A percentile compares a stretch with the other conserved stretches of the same genome.
Conservation (phyloP, 1,140 invertebrate species). For the Platorchestia sp. region DNA sequence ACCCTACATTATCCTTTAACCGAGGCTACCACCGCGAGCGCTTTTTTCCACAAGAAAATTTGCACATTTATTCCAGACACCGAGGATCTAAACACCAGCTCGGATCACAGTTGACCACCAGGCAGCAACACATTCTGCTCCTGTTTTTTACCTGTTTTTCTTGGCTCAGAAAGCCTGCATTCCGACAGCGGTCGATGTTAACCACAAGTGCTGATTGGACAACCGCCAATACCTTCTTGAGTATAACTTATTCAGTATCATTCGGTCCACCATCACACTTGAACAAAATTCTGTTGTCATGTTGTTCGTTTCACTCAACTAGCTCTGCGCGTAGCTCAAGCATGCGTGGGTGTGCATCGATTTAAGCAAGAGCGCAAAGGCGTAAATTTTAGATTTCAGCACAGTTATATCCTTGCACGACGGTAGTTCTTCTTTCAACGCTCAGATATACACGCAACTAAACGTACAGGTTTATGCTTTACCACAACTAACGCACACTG, state of each 20-base stretch:
- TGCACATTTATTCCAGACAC: not conserved
- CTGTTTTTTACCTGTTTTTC: not conserved
- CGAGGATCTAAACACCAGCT: not conserved
- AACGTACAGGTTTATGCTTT: not conserved
- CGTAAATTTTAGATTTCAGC: not conserved
- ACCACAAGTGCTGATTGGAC: not conserved
- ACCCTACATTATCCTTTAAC: not conserved
- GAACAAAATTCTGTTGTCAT: not conserved
- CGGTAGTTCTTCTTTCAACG: not conserved
- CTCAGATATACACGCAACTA: not conserved
- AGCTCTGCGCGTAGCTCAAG: not conserved
- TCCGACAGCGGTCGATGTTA: not conserved
- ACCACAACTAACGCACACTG: not conserved
- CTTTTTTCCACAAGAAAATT: not conserved
- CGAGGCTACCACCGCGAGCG: not conserved
- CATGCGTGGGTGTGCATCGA: not conserved
- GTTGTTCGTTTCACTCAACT: not conserved
- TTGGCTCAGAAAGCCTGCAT: not conserved
- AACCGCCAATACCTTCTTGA: not conserved
- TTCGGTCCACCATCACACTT: not conserved
- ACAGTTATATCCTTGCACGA: not conserved
- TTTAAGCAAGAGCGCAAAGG: not conserved
- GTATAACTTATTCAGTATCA: not conserved
- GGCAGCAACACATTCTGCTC: not conserved
- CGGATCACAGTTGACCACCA: not conserved